Conservation (phyloP, 2,888 invertebrate genomes). For the Torymus tubicola region DNA sequence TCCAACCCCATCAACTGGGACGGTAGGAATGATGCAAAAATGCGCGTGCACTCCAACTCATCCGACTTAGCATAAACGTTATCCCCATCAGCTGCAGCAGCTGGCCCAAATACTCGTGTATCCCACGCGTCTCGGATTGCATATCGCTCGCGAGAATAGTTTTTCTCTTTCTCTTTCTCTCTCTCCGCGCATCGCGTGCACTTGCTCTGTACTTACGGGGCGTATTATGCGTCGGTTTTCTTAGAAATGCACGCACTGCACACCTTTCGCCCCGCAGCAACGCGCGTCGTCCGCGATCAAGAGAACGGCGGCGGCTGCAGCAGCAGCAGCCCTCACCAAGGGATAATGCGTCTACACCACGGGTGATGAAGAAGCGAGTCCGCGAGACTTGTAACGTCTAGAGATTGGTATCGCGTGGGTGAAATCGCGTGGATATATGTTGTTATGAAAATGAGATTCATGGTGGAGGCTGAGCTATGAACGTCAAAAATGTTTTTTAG, state of each 20-base stretch:
- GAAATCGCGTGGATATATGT: conserved; percentile 16
- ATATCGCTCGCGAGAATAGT: conserved; percentile 66
- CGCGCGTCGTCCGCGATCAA: conserved; percentile 43
- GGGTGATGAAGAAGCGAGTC: no score
- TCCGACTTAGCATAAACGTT: conserved; percentile 12
- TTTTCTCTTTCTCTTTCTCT: not conserved
- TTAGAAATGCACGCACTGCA: conserved; percentile 34
- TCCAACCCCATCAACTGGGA: not conserved
- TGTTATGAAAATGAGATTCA: conserved; percentile 44
- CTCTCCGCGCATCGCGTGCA: no score
- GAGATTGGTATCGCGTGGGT: conserved; percentile 30
- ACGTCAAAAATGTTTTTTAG: no score
- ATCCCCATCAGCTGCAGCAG: conserved; percentile 65
- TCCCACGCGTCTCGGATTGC: conserved; percentile 69
- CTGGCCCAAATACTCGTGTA: conserved; percentile 67
- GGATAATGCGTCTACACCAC: no score
- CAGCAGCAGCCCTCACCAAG: no score
- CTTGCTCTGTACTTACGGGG: conserved; percentile 26
- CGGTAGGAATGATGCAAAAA: not conserved
- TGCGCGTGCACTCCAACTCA: no score
- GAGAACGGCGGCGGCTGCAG: conserved; percentile 10
- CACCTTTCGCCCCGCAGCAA: conserved; percentile 52
- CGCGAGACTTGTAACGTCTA: not conserved
- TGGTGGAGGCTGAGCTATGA: no score
- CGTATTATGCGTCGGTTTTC: conserved; percentile 41